A percentile compares a stretch with the other conserved stretches of the same genome.
These are phyloP conservation scores for Cyclophora punctaria DNA, from an alignment of 2,888 invertebrate genomes.

Conservation along the genomic window DNA sequence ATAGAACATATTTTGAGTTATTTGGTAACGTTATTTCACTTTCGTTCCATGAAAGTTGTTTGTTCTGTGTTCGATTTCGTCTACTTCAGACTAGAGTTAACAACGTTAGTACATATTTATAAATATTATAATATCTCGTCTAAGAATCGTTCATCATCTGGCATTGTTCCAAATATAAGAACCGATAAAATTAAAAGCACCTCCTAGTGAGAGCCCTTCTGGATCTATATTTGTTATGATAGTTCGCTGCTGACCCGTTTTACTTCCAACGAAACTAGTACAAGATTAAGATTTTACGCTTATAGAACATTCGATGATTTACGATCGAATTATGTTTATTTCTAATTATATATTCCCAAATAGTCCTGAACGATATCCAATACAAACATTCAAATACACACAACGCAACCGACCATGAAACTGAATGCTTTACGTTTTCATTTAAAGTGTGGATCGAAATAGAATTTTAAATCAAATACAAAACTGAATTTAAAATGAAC, in stretches of 20 bases:
- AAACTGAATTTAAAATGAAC: conserved; percentile 42
- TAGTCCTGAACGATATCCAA: conserved; percentile 46
- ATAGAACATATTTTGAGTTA: too few species aligned
- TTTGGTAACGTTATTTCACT: too few species aligned
- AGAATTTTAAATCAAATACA: conserved; percentile 17
- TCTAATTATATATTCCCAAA: conserved; percentile 3
- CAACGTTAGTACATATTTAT: neutral
- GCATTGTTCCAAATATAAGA: conserved; percentile 34
- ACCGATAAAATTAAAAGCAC: conserved; percentile 31
- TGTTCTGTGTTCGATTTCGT: too few species aligned
- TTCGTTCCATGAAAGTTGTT: too few species aligned
- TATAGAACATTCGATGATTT: conserved; percentile 6
- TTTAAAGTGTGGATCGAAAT: conserved; percentile 24
- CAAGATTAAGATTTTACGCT: conserved; percentile 16
- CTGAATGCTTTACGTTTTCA: conserved; percentile 12
- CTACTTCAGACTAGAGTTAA: too few species aligned
- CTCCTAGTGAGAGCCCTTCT: conserved; percentile 43
- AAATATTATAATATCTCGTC: conserved; percentile 8
- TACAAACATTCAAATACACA: conserved; percentile 28
- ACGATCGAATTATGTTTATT: conserved; percentile 6
- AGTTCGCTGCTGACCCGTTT: conserved; percentile 45
- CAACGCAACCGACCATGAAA: conserved; percentile 28
- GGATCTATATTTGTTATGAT: conserved; percentile 33
- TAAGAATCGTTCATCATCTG: conserved; percentile 26
- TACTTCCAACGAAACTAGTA: conserved; percentile 23